Percentiles rank a stretch among this genome's conserved stretches.
Conservation (phyloP, 37 sponge, comb jelly and placozoan genomes). For the Axinella damicornis region DNA sequence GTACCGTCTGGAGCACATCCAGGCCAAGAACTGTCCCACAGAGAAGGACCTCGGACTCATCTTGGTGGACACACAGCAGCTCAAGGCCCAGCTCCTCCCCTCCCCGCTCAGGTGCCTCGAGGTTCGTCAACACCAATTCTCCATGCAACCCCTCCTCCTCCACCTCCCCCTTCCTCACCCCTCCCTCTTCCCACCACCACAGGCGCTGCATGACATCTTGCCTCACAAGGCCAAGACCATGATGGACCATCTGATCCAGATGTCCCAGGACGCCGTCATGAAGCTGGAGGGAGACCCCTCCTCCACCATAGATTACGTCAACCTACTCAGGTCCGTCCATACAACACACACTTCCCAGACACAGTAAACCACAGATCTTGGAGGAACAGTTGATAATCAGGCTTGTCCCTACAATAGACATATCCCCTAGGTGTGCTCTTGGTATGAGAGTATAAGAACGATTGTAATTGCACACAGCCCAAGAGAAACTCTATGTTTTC, state of each 20-base stretch:
- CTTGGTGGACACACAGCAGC: slow-evolving; percentile 79
- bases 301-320: slow-evolving; percentile 92
- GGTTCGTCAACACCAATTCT: slow-evolving; percentile 13
- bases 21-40: slow-evolving; percentile 74
- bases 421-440: no score
- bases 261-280: slow-evolving; percentile 90
- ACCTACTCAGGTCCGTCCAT: slow-evolving; percentile 63
- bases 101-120: slow-evolving; percentile 93
- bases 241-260: slow-evolving; percentile 77
- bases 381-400: no score
- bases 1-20: slow-evolving; percentile 87
- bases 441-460: no score
- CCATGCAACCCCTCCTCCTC: not conserved
- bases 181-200: slow-evolving; percentile 1
- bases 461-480: no score
- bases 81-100: slow-evolving; percentile 87
- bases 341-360: no score
- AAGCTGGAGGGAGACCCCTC: slow-evolving; percentile 87
- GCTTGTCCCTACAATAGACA: no score
- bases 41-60: slow-evolving; percentile 87
- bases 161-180: not conserved
- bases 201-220: slow-evolving; percentile 86
- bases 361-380: no score
- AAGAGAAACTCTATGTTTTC: no score
- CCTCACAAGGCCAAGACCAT: slow-evolving; percentile 86